Evolutionary conservation across 2,797 vertebrate species (phyloP), one percentile per base, ranked within the genome.

Genomic region (Diplodus puntazzo): DNA sequence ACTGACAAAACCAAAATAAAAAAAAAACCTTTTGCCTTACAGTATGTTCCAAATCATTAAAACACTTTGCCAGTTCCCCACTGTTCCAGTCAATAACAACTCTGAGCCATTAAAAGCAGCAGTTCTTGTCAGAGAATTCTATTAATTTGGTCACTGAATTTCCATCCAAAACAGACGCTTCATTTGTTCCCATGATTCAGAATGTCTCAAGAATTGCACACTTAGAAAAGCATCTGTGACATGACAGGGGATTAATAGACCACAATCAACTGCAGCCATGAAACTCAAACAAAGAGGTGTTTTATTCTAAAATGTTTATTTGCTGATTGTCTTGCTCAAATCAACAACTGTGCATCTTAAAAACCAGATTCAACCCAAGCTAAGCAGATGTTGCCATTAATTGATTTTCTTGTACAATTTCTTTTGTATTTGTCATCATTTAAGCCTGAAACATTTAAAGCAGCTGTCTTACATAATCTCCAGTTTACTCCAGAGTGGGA

Each of bases 41-140:
- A 78, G 69, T 69, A 64, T 67, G 50, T 69, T 79, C 43, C 21
- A 52, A 79, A 84, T 73, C 63, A 74, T 50, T 62, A 42, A 70
- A 80, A 69, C 52, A 67, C 53, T 64, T 69, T 57, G 34, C 42
- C 50, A 53, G 50, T 62, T 81, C 81, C 42, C 52, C 39, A 58
- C 50, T 43, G 48, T 67, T 80, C 25, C 49, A 67, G 72, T 79
- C 80, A 65, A 81, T 69, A 78, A 69, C 6, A 69, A 49, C 48
- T 66, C 20, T 49, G 57, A 76, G 59, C 64, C 58, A 63, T 25
- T 39, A 49, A 62, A 34, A 80, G 20, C 3, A 67, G 25, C 64
- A 66, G 34, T 45, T 49, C 21, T 64, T 21, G 21, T 78, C 71
- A 63, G 68, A 65, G 73, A 58, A 70, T 80, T 64, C 57, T 39